Evolutionary conservation across 2,888 invertebrate genomes (phyloP).

Genomic region (Meta bourneti): DNA sequence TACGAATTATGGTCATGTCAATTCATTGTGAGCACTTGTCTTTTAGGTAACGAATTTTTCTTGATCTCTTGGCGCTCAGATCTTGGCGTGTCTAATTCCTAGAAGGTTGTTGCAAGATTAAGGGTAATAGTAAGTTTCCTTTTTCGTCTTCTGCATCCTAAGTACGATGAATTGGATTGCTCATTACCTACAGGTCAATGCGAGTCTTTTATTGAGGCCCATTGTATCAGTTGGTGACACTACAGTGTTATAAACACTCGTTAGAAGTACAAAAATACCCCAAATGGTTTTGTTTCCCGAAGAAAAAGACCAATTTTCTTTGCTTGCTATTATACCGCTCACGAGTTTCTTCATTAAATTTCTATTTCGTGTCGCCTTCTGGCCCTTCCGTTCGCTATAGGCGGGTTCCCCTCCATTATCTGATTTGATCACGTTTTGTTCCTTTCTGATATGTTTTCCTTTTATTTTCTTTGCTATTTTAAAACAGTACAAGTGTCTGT

Average conservation of each 20-base stretch:
- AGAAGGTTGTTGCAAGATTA: neutral
- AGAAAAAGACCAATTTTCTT: constrained; percentile 5
- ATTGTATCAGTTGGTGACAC: constrained; percentile 24
- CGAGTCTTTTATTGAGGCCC: constrained; percentile 37
- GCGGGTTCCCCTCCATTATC: neutral
- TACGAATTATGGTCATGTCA: too few species aligned
- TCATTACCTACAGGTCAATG: constrained; percentile 46
- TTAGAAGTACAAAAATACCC: constrained; percentile 19
- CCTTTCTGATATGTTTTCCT: too few species aligned
- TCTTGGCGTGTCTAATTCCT: constrained; percentile 22
- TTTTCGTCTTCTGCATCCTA: neutral
- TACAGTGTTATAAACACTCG: constrained; percentile 40
- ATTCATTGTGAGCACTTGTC: too few species aligned
- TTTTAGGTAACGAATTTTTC: too few species aligned
- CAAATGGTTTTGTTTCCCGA: constrained; percentile 10
- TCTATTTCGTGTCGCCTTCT: neutral
- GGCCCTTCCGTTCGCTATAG: neutral
- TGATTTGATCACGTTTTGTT: neutral
- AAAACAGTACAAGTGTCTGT: too few species aligned
- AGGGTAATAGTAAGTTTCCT: constrained; percentile 25
- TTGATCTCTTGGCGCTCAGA: neutral
- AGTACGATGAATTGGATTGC: constrained; percentile 50
- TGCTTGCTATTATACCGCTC: neutral
- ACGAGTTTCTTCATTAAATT: constrained; percentile 33
- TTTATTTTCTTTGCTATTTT: too few species aligned